Base-by-base conservation (phyloP, 2,888 invertebrate genomes). In the Invenusta paracnida region DNA sequence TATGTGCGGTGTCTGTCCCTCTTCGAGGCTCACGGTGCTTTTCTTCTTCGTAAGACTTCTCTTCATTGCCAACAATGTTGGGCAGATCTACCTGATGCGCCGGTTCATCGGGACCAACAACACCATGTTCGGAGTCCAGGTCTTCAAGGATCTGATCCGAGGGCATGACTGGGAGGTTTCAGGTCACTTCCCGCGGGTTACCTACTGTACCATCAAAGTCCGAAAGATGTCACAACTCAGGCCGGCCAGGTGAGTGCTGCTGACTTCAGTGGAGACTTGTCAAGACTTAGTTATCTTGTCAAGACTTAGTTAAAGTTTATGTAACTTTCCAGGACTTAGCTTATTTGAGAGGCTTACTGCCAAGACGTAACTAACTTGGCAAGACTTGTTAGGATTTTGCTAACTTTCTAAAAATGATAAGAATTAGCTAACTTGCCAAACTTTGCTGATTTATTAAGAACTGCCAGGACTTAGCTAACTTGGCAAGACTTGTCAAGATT, bases 201-300 rank as follows among this genome's bases (percentile, higher is more conserved):
- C 86, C n/a, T 86, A 86, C 67, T 86, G 86, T 82, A 86, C 79
- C 30, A 67, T 86, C 23, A 67, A 81, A 27, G 85, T 86, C 17
- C 48, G 86, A 25, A 86, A 86, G 29, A 85, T 86, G 85, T 86
- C 79, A 88, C 88, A 82, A 88, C 87, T 82, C 85, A 88, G 48
- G 89, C 83, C 82, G 23, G 83, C 30, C 11, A 85, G 85, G 85
- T 85, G 66, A 85, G n/a, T n/a, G n/a, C n/a, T n/a, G n/a, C n/a
- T n/a, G n/a, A n/a, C n/a, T n/a, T n/a, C n/a, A n/a, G n/a, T n/a
- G n/a, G n/a, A n/a, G n/a, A n/a, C n/a, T n/a, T n/a, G n/a, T n/a
- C n/a, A n/a, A n/a, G n/a, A n/a, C n/a, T n/a, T n/a, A n/a, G n/a
- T n/a, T n/a, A n/a, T n/a, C n/a, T n/a, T n/a, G n/a, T n/a, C n/a